Conservation (phyloP, 2,888 invertebrate genomes). For the Hypsopygia costalis region DNA sequence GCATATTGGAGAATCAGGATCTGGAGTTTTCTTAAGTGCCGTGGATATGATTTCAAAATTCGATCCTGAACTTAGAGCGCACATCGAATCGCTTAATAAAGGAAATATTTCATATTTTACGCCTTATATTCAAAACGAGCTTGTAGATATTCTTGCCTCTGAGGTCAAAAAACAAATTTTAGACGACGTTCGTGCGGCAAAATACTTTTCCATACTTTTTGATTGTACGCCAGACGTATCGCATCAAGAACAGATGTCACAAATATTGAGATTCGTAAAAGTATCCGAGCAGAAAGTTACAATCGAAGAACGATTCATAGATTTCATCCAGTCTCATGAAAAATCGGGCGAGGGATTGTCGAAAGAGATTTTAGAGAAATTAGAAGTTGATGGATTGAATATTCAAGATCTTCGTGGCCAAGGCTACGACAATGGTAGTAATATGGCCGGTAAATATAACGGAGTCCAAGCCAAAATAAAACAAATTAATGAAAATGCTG, state of each 20-base stretch:
- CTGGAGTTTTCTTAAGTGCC: constrained; percentile 1
- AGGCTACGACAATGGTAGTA: constrained; percentile 11
- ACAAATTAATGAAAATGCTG: constrained; percentile 14
- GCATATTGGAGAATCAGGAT: constrained; percentile 5
- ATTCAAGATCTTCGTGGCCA: constrained; percentile 11
- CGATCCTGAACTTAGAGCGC: constrained; percentile 13
- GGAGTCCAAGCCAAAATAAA: constrained; percentile 7
- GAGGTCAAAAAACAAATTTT: constrained; percentile 9
- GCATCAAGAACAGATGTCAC: constrained; percentile 11
- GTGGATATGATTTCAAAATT: constrained; percentile 13
- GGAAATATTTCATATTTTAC: constrained; percentile 10
- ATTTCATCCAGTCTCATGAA: constrained; percentile 9
- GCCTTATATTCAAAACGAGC: constrained; percentile 14
- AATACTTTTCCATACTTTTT: constrained; percentile 12
- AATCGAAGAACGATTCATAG: constrained; percentile 10
- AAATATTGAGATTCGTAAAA: constrained; percentile 12
- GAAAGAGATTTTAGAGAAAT: constrained; percentile 10
- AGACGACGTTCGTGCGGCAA: constrained; percentile 6
- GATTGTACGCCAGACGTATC: constrained; percentile 11
- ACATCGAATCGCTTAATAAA: constrained; percentile 12
- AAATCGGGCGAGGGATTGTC: constrained; percentile 10
- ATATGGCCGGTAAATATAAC: constrained; percentile 2
- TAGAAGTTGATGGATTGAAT: constrained; percentile 10
- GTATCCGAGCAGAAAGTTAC: constrained; percentile 3
- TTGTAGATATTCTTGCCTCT: constrained; percentile 8